These are phyloP conservation scores for Cantharis rufa DNA, from an alignment of 2,888 invertebrate species.

Conservation along the genomic window DNA sequence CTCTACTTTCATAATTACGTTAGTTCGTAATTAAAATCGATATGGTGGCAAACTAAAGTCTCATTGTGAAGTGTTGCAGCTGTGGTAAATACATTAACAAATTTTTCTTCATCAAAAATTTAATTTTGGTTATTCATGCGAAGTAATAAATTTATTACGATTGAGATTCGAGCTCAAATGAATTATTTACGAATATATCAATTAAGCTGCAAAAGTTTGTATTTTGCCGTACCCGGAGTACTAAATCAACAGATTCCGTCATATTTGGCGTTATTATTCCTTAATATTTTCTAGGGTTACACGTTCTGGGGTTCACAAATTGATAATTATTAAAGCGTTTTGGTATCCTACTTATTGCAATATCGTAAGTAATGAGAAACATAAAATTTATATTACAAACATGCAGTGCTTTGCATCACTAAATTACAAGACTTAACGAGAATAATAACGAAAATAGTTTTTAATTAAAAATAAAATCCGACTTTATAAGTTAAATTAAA, in stretches of 20 bases:
- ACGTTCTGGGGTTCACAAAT: neutral
- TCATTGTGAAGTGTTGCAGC: neutral
- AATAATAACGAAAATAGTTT: neutral
- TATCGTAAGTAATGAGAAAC: neutral
- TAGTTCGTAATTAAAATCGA: neutral
- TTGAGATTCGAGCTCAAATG: neutral
- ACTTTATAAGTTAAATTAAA: neutral
- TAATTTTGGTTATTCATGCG: neutral
- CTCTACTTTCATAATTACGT: neutral
- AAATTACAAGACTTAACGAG: neutral
- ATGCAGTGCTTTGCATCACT: neutral
- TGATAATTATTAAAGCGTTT: neutral
- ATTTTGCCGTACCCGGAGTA: neutral
- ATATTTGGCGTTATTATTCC: slow-evolving; percentile 2
- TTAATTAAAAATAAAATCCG: neutral
- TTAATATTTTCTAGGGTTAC: neutral
- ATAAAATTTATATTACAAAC: neutral
- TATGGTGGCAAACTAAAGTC: neutral
- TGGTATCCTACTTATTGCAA: neutral
- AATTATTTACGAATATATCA: neutral
- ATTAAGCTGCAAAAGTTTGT: neutral
- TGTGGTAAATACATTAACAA: neutral
- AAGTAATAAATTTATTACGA: neutral
- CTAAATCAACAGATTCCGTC: slow-evolving; percentile 9
- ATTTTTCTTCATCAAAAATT: neutral